phyloP scores from a whole-genome alignment of 1,140 invertebrate species.

The Lordiphosa clarofinis region DNA sequence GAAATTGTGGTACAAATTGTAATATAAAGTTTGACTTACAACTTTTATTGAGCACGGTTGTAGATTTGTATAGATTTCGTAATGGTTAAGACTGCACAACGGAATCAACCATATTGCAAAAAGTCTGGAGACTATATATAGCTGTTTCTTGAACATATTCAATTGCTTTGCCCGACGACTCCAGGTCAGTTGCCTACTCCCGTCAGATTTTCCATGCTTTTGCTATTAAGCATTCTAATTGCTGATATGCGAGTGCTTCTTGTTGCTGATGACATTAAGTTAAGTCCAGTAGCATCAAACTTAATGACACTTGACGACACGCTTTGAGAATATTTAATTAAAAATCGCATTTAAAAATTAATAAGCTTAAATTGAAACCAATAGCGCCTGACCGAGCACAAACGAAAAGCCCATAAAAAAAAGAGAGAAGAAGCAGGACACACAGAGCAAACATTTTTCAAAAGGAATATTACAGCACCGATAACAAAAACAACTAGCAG shows the following conservation, averaged over 20 bases:
- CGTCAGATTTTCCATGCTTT: no score
- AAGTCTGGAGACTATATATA: no score
- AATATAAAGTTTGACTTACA: no score
- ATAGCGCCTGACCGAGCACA: conserved; percentile 65
- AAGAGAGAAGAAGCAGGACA: conserved; percentile 11
- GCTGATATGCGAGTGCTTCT: neutral
- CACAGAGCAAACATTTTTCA: conserved; percentile 65
- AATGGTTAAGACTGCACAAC: no score
- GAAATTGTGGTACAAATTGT: no score
- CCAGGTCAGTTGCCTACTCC: no score
- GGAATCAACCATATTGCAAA: no score
- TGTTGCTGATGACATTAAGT: conserved; percentile 4
- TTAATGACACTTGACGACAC: conserved; percentile 55
- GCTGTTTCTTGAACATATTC: no score
- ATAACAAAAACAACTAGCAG: conserved; percentile 30
- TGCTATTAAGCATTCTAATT: neutral
- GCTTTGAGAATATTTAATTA: conserved; percentile 75
- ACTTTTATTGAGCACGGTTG: no score
- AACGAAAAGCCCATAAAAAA: conserved; percentile 29
- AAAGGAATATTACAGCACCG: conserved; percentile 70
- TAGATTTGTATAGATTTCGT: no score
- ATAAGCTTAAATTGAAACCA: conserved; percentile 77
- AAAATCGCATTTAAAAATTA: conserved; percentile 76
- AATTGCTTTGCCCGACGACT: no score
- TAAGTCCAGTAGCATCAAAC: conserved; percentile 17